These are phyloP conservation scores for Ceuthmochares aereus DNA, from an alignment of 2,113 vertebrate species.

Conservation along the genomic window DNA sequence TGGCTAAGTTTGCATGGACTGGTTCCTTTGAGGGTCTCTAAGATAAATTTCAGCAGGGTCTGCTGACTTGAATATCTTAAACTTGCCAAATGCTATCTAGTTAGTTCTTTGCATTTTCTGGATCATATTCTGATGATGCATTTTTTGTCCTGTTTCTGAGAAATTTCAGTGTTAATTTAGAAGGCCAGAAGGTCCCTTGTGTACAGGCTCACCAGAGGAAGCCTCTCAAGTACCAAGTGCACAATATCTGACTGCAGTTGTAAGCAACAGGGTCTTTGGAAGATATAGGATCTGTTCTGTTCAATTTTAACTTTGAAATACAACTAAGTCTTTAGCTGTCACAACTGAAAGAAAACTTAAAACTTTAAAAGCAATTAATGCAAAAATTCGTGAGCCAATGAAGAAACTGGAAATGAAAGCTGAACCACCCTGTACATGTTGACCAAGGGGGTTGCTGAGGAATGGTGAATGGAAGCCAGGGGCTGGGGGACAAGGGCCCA, in stretches of 20 bases:
- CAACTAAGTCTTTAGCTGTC: neutral
- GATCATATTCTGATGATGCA: rapidly evolving
- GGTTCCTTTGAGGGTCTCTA: neutral
- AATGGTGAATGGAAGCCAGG: neutral
- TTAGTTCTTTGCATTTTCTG: neutral
- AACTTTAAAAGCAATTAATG: neutral
- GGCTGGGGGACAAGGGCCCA: neutral
- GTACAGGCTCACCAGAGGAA: neutral
- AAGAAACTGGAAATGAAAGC: neutral
- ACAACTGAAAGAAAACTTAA: neutral
- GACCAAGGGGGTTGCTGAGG: neutral
- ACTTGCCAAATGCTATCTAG: neutral
- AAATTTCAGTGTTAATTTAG: neutral
- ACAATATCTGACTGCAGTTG: neutral
- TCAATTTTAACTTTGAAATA: neutral
- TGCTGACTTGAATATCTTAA: neutral
- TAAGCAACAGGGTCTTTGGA: neutral
- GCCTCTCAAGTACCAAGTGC: neutral
- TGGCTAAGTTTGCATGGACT: neutral
- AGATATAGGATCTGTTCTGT: neutral
- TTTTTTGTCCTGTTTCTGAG: neutral
- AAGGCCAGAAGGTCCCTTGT: neutral
- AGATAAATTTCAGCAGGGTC: constrained; percentile 25
- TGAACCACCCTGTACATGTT: neutral
- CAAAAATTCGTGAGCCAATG: neutral